phyloP scores from a whole-genome alignment of 2,888 invertebrate species.

The Trissolcus brochymenae region DNA sequence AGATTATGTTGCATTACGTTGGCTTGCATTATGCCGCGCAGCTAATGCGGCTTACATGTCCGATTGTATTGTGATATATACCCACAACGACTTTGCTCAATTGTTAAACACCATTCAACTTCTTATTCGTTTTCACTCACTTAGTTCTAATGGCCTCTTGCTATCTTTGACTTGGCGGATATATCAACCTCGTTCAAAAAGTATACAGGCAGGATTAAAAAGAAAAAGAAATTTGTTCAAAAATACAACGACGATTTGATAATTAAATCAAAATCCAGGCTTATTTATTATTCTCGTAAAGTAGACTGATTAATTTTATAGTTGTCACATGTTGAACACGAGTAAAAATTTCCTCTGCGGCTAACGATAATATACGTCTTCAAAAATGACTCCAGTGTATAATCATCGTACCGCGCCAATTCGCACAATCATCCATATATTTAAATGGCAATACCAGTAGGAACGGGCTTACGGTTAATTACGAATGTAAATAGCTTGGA shows the following conservation, averaged over 20 bases:
- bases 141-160: too few relatives aligned
- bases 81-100: constrained; percentile 44
- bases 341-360: background rate
- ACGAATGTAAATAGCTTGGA: constrained; percentile 35
- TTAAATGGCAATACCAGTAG: constrained; percentile 34
- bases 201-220: too few relatives aligned
- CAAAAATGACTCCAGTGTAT: constrained; percentile 4
- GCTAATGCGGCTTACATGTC: constrained; percentile 59
- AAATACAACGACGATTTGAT: too few relatives aligned
- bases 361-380: constrained; percentile 11
- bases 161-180: too few relatives aligned
- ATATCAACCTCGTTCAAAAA: too few relatives aligned
- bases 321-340: background rate
- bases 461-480: constrained; percentile 22
- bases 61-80: constrained; percentile 57
- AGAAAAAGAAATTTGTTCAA: too few relatives aligned
- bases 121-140: constrained; percentile 23
- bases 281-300: too few relatives aligned
- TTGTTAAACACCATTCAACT: constrained; percentile 42
- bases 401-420: background rate
- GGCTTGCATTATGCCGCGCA: constrained; percentile 65
- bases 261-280: too few relatives aligned
- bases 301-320: background rate
- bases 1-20: constrained; percentile 70
- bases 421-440: constrained; percentile 18